These are phyloP conservation scores for Pseudobourletiella spinata DNA, from an alignment of 1,140 invertebrate genomes.

Conservation along the genomic window DNA sequence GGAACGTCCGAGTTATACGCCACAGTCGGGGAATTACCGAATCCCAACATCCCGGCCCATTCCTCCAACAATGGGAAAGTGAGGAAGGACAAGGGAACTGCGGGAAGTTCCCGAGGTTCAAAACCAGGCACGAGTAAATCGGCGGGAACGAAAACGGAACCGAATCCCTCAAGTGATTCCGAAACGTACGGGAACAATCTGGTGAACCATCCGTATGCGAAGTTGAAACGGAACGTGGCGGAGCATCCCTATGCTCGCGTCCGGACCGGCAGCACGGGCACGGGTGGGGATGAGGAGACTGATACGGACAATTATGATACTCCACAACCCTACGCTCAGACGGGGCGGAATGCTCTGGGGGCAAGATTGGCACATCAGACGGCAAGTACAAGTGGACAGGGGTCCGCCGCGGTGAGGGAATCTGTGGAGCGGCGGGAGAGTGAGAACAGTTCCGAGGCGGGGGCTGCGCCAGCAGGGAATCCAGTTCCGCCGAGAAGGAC, in stretches of 20 bases:
- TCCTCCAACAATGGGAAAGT: not conserved
- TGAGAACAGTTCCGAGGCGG: not conserved
- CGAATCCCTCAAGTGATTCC: constrained; percentile 26
- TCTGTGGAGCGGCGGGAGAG: not conserved
- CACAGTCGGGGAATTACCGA: constrained; percentile 29
- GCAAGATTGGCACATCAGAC: not conserved
- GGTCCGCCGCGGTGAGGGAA: no score
- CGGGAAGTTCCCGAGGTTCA: not conserved
- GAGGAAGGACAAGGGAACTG: not conserved
- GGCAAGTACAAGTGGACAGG: no score
- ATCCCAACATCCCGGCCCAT: not conserved
- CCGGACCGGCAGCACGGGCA: not conserved
- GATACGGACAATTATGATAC: constrained; percentile 34
- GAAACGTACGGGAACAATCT: constrained; percentile 21
- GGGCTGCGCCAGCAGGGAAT: not conserved
- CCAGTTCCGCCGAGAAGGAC: constrained; percentile 27
- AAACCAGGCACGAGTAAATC: not conserved
- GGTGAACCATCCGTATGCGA: constrained; percentile 29
- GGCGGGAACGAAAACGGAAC: constrained; percentile 11
- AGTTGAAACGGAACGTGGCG: constrained; percentile 19
- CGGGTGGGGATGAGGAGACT: constrained; percentile 27
- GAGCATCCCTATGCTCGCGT: constrained; percentile 31
- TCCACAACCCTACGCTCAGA: constrained; percentile 28
- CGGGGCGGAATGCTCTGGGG: not conserved
- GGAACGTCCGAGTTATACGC: constrained; percentile 31